A percentile compares a stretch with the other conserved stretches of the same genome.
phyloP scores from a whole-genome alignment of 2,797 vertebrate genomes.

The Columba guinea region DNA sequence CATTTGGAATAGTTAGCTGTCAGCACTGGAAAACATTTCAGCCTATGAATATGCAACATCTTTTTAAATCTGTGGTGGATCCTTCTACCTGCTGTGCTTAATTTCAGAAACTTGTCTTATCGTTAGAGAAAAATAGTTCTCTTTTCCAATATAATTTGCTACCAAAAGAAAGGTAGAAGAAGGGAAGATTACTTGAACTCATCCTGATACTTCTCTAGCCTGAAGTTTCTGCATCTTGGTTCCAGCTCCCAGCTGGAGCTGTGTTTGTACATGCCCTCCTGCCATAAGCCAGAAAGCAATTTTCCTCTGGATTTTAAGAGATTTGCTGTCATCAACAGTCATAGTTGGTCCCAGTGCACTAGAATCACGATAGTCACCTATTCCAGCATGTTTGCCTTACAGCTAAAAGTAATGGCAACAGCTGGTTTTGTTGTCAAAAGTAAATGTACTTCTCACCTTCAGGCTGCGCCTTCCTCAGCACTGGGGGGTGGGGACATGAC shows the following conservation, averaged over 20 bases:
- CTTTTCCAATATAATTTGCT: neutral
- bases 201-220: neutral
- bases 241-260: neutral
- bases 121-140: constrained; percentile 22
- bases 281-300: neutral
- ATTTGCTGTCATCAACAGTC: neutral
- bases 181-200: neutral
- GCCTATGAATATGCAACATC: constrained; percentile 13
- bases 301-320: constrained; percentile 12
- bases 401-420: constrained; percentile 32
- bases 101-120: constrained; percentile 27
- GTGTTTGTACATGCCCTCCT: neutral
- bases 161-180: neutral
- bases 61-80: neutral
- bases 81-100: constrained; percentile 46
- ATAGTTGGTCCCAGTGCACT: neutral
- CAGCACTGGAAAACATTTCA: constrained; percentile 8
- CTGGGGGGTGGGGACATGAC: neutral
- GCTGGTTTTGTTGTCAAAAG: constrained; percentile 31
- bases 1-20: constrained; percentile 2
- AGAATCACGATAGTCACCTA: constrained; percentile 23
- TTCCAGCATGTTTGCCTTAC: constrained; percentile 26
- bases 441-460: constrained; percentile 40
- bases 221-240: neutral
- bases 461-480: neutral